Conservation (phyloP, 2,797 vertebrate genomes). For the Tympanoctomys barrerae region DNA sequence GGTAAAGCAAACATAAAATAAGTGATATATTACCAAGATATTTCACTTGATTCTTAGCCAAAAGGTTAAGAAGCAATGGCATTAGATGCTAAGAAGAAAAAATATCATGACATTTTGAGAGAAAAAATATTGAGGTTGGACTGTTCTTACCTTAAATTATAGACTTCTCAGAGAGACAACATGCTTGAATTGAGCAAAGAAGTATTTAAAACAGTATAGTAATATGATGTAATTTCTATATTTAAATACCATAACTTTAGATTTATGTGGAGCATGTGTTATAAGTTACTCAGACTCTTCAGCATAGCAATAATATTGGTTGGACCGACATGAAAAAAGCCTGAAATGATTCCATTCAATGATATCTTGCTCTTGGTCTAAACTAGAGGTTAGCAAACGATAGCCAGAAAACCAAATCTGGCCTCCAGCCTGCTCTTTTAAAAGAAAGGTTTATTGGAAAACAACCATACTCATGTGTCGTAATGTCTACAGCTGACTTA, state of each 20-base stretch:
- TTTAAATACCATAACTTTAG: background rate
- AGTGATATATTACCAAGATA: background rate
- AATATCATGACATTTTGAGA: background rate
- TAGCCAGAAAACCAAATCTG: background rate
- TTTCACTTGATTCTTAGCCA: background rate
- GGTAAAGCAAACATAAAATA: background rate
- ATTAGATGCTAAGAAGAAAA: background rate
- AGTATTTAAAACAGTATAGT: background rate
- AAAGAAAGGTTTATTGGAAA: slow-evolving; percentile 25
- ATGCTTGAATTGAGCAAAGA: background rate
- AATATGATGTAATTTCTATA: background rate
- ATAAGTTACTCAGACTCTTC: background rate
- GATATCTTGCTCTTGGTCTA: background rate
- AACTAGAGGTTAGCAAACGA: background rate
- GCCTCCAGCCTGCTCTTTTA: background rate
- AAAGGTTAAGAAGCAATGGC: background rate
- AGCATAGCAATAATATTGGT: too few species aligned
- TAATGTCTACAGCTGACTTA: background rate
- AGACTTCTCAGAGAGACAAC: background rate
- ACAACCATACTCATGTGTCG: background rate
- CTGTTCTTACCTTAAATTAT: background rate
- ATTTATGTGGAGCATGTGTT: background rate
- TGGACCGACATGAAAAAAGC: background rate
- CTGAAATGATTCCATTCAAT: background rate
- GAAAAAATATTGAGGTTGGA: background rate